A percentile compares a stretch with the other conserved stretches of the same genome.
phyloP scores from a whole-genome alignment of 2,113 vertebrate species.

The Pongo abelii region DNA sequence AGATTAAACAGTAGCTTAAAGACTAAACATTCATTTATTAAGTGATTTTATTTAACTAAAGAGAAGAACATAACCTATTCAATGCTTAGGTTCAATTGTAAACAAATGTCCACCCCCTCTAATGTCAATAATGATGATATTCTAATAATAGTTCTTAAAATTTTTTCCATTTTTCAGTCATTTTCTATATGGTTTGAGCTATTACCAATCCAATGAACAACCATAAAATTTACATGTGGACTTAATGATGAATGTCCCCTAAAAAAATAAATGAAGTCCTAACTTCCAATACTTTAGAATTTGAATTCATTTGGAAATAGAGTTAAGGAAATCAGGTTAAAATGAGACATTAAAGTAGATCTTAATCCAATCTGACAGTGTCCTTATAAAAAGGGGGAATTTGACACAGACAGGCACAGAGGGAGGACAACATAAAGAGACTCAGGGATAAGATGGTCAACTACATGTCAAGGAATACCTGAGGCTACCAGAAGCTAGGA shows the following conservation, averaged over 20 bases:
- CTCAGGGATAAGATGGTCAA: not conserved
- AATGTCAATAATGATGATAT: not conserved
- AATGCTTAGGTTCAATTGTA: not conserved
- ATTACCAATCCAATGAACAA: not conserved
- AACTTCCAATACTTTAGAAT: not conserved
- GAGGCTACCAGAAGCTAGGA: not conserved
- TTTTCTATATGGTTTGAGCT: not conserved
- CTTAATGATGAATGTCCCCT: not conserved
- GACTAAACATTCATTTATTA: slow-evolving; percentile 35
- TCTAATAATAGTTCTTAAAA: not conserved
- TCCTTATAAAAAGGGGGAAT: not conserved
- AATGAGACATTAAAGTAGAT: not conserved
- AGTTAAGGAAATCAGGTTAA: not conserved
- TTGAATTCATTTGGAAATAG: not conserved
- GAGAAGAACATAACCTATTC: not conserved
- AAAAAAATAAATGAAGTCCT: not conserved
- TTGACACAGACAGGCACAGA: not conserved
- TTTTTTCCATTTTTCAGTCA: not conserved
- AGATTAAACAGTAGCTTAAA: slow-evolving; percentile 48
- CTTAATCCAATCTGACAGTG: not conserved
- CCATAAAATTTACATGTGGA: not conserved
- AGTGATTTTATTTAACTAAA: slow-evolving; percentile 54
- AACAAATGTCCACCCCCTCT: slow-evolving; percentile 8
- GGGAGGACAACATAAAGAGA: not conserved
- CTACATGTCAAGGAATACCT: not conserved